A percentile compares a stretch with the other conserved stretches of the same genome.
These are phyloP conservation scores for Globodera ellingtonae DNA, from an alignment of 1,140 invertebrate species.

Conservation along the genomic window DNA sequence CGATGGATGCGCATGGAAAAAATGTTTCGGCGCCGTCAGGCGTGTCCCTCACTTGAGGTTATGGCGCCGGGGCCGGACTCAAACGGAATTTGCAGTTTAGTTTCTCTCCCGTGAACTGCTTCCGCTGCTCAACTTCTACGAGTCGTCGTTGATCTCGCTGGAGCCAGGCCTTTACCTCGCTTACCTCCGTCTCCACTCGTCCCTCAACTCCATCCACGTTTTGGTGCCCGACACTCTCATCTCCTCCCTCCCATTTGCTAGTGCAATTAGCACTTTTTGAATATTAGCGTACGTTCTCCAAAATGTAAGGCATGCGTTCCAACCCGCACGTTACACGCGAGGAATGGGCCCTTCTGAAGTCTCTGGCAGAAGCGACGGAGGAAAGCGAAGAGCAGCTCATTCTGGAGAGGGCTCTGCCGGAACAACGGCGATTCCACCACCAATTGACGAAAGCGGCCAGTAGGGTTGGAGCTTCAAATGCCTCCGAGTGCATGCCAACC, in stretches of 20 bases:
- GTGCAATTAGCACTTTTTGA: neutral
- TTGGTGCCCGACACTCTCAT: slow-evolving; percentile 85
- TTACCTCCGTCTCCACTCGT: slow-evolving; percentile 91
- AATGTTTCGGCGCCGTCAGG: slow-evolving; percentile 37
- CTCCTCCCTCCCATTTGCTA: slow-evolving; percentile 87
- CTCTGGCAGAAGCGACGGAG: neutral
- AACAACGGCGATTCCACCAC: slow-evolving; percentile 40
- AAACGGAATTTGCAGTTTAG: neutral
- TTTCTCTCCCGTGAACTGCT: slow-evolving; percentile 36
- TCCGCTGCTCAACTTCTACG: slow-evolving; percentile 83
- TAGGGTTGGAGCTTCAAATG: neutral
- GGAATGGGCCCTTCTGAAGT: slow-evolving; percentile 37
- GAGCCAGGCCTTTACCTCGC: slow-evolving; percentile 85
- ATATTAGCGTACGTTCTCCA: neutral
- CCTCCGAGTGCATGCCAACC: neutral
- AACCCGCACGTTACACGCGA: slow-evolving; percentile 83
- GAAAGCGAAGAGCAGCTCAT: slow-evolving; percentile 26
- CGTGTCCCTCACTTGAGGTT: slow-evolving; percentile 40
- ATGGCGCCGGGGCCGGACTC: slow-evolving; percentile 10
- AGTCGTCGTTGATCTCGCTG: slow-evolving; percentile 80
- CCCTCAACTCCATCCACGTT: slow-evolving; percentile 88
- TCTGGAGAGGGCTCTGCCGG: slow-evolving; percentile 1
- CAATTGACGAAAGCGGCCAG: slow-evolving; percentile 31
- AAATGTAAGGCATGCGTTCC: slow-evolving; percentile 75
- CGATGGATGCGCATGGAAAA: slow-evolving; percentile 46